Conservation (phyloP, 1,140 invertebrate species). For the Drosophila lowei region DNA sequence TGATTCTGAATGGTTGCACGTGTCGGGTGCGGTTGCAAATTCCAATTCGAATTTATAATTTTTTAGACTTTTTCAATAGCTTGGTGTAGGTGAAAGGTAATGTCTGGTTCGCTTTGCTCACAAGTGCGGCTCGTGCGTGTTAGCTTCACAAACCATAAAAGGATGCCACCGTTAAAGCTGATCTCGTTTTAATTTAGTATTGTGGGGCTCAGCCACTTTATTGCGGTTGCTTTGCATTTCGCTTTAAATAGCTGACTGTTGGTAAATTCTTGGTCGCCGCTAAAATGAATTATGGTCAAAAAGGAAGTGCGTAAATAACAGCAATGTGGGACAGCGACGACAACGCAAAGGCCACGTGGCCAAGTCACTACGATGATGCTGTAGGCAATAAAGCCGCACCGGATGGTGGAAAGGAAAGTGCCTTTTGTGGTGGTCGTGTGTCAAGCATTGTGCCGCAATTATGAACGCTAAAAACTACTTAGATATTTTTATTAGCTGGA, state of each 20-base stretch:
- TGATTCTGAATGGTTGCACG: conserved; percentile 77
- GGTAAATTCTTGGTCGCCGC: conserved; percentile 25
- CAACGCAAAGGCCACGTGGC: conserved; percentile 38
- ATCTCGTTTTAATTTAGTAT: too few relatives aligned
- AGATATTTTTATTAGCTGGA: conserved; percentile 77
- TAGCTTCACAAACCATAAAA: background rate
- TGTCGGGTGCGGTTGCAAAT: conserved; percentile 59
- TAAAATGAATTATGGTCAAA: conserved; percentile 63
- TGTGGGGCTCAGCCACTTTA: conserved; percentile 40
- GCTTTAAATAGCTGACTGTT: conserved; percentile 41
- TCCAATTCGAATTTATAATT: conserved; percentile 33
- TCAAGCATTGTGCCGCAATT: conserved; percentile 80
- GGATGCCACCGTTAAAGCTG: background rate
- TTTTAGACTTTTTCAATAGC: too few relatives aligned
- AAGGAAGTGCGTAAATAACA: conserved; percentile 65
- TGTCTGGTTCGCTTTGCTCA: too few relatives aligned
- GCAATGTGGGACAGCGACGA: conserved; percentile 26
- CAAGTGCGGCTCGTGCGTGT: too few relatives aligned
- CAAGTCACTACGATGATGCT: conserved; percentile 24
- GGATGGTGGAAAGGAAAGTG: conserved; percentile 66
- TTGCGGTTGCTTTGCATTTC: conserved; percentile 14
- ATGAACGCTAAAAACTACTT: conserved; percentile 81
- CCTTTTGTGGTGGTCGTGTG: conserved; percentile 80
- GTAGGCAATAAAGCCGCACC: conserved; percentile 54
- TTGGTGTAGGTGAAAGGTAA: too few relatives aligned